Conservation (phyloP, 2,113 vertebrate species). For the Etheostoma spectabile region DNA sequence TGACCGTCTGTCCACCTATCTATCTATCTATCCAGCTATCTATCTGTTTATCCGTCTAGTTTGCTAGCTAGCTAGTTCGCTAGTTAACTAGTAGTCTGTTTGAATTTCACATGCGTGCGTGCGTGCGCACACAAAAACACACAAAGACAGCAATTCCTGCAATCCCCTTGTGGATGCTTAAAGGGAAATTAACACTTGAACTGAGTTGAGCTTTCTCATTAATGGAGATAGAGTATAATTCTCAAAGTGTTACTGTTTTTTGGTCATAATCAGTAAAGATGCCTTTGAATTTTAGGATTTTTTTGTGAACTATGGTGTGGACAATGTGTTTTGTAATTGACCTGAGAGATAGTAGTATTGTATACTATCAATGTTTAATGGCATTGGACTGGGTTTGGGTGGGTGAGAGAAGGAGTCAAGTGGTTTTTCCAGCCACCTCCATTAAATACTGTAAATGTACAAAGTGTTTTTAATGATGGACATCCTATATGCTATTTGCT, state of each 20-base stretch:
- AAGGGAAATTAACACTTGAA: constrained; percentile 56
- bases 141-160: constrained; percentile 8
- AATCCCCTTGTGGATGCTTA: constrained; percentile 38
- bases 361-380: constrained; percentile 86
- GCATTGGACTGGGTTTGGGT: constrained; percentile 61
- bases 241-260: constrained; percentile 75
- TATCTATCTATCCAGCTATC: constrained; percentile 56
- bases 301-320: constrained; percentile 86
- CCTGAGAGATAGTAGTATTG: constrained; percentile 85
- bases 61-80: constrained; percentile 68
- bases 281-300: constrained; percentile 86
- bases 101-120: constrained; percentile 44
- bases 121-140: not conserved
- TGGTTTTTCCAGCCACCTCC: constrained; percentile 78
- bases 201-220: constrained; percentile 47
- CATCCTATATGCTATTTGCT: constrained; percentile 85
- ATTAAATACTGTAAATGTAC: constrained; percentile 84
- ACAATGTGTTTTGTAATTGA: constrained; percentile 87
- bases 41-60: constrained; percentile 71
- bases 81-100: constrained; percentile 66
- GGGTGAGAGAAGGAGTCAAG: constrained; percentile 49
- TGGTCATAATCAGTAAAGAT: constrained; percentile 84
- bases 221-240: constrained; percentile 58
- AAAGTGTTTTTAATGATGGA: constrained; percentile 83
- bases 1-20: constrained; percentile 60